Conservation (phyloP, 2,888 invertebrate genomes). For the Agriotes lineatus region DNA sequence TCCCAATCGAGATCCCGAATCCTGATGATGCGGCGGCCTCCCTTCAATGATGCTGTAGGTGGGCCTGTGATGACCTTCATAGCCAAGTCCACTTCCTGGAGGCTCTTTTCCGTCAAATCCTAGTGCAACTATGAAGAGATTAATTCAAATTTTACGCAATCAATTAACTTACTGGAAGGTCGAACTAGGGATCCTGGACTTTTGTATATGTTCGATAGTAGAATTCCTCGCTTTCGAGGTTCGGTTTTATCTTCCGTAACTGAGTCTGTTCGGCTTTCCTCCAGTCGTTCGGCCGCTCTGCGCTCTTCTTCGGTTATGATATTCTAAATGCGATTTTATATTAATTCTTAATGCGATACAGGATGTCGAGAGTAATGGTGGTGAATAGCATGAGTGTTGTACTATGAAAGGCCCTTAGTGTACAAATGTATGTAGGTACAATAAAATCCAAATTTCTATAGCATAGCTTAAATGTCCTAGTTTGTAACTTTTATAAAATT, state of each 20-base stretch:
- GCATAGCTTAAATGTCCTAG: too few relatives aligned
- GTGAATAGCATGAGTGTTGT: too few relatives aligned
- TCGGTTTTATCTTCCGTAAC: not conserved
- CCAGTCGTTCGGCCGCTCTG: constrained; percentile 46
- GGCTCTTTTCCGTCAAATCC: not conserved
- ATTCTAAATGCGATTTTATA: too few relatives aligned
- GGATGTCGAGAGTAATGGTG: too few relatives aligned
- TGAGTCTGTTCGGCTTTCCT: not conserved
- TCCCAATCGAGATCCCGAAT: not conserved
- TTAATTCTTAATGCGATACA: too few relatives aligned
- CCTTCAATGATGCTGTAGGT: not conserved
- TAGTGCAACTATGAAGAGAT: not conserved
- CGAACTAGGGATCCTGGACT: not conserved
- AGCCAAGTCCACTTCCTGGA: not conserved
- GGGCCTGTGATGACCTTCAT: not conserved
- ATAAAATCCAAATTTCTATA: too few relatives aligned
- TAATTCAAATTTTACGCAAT: not conserved
- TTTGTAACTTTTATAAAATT: too few relatives aligned
- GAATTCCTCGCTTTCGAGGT: not conserved
- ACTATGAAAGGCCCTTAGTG: too few relatives aligned
- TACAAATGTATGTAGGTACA: too few relatives aligned
- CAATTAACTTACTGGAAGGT: not conserved
- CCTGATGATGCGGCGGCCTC: not conserved
- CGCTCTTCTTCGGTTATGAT: constrained; percentile 55
- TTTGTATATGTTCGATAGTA: not conserved